Conservation (phyloP, 2,113 vertebrate genomes). For the Tor tambroides region DNA sequence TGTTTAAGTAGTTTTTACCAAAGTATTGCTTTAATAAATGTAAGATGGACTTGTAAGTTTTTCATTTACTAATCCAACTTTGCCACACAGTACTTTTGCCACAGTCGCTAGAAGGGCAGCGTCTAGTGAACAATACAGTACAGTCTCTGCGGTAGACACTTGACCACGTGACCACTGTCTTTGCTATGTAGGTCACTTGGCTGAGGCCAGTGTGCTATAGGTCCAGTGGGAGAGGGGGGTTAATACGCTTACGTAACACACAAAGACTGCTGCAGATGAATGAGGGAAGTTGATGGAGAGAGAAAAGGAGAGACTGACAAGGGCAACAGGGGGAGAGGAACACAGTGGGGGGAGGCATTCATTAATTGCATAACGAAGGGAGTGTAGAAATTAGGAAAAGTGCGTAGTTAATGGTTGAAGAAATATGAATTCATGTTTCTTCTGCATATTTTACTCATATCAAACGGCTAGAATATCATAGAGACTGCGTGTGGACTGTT, state of each 20-base stretch:
- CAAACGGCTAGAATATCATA: not conserved
- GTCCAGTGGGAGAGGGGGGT: slow-evolving; percentile 44
- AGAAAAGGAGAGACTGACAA: not conserved
- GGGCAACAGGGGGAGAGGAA: not conserved
- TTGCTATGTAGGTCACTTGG: slow-evolving; percentile 69
- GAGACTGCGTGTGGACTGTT: not conserved
- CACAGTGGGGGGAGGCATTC: not conserved
- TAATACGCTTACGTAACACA: slow-evolving; percentile 6
- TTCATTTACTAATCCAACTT: not conserved
- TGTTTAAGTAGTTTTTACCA: not conserved
- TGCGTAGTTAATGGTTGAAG: not conserved
- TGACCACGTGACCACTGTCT: not conserved
- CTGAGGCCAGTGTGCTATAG: slow-evolving; percentile 58
- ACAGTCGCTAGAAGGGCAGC: slow-evolving; percentile 3
- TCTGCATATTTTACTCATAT: not conserved
- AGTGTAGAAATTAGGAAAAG: not conserved
- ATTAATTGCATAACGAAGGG: not conserved
- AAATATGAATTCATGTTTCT: not conserved
- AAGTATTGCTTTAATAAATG: not conserved
- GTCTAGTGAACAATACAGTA: slow-evolving; percentile 1
- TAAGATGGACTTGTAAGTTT: not conserved
- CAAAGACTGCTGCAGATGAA: slow-evolving; percentile 27
- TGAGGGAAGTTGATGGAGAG: not conserved
- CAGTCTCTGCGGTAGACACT: not conserved
- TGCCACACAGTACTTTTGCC: not conserved